phyloP scores from a whole-genome alignment of 2,888 invertebrate species.

The Leptopilina drosophilae region DNA sequence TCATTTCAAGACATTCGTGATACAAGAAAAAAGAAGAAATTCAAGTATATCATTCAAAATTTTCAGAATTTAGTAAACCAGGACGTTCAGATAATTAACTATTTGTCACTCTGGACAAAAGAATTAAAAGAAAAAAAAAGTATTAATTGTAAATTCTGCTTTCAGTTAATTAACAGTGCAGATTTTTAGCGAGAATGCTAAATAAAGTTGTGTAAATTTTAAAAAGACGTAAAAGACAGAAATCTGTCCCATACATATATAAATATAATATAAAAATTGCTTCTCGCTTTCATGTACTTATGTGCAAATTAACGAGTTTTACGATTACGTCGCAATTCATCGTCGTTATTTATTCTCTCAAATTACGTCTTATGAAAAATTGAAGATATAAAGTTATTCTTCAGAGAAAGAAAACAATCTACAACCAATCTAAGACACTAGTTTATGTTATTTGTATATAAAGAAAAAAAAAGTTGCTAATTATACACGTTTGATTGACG shows the following conservation, averaged over 20 bases:
- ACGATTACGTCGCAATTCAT: slow-evolving; percentile 40
- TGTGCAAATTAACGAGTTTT: slow-evolving; percentile 36
- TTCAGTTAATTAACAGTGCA: background rate
- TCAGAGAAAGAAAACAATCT: slow-evolving; percentile 38
- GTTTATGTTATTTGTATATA: slow-evolving; percentile 67
- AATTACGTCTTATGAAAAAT: slow-evolving; percentile 11
- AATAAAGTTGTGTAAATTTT: slow-evolving; percentile 30
- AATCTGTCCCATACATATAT: slow-evolving; percentile 47
- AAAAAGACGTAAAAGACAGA: slow-evolving; percentile 15
- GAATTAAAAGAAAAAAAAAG: background rate
- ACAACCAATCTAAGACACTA: slow-evolving; percentile 56
- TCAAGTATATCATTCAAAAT: too few species aligned
- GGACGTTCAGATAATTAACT: too few species aligned
- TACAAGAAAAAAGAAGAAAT: too few species aligned
- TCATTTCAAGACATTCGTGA: too few species aligned
- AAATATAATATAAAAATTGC: slow-evolving; percentile 47
- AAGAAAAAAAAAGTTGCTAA: slow-evolving; percentile 46
- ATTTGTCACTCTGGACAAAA: too few species aligned
- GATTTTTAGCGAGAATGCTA: background rate
- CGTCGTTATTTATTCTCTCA: slow-evolving; percentile 18
- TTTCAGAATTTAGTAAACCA: too few species aligned
- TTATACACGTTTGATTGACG: slow-evolving; percentile 25
- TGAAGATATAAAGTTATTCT: slow-evolving; percentile 41
- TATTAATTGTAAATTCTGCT: slow-evolving; percentile 23
- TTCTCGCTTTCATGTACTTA: slow-evolving; percentile 71